Evolutionary conservation across 2,888 invertebrate genomes (phyloP).

Genomic region (Eristalinus aeneus): DNA sequence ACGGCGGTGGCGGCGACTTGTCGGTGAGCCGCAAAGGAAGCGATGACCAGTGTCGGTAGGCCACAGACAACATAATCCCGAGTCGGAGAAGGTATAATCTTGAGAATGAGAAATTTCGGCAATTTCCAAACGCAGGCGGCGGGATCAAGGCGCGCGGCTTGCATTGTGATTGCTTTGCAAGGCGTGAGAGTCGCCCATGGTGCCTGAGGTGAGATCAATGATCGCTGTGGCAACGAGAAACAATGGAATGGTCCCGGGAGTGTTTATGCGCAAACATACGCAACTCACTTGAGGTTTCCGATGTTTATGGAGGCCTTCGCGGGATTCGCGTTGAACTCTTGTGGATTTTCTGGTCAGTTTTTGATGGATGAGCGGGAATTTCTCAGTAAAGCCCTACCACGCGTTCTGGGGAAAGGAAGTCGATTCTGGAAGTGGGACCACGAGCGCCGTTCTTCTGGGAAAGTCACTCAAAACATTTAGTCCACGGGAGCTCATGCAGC

Average conservation of each 20-base stretch:
- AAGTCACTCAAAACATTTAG: too few species aligned
- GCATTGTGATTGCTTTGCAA: slow-evolving; percentile 37
- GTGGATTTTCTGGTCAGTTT: not conserved
- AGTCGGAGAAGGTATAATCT: slow-evolving; percentile 27
- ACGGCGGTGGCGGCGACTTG: not conserved
- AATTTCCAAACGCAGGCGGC: slow-evolving; percentile 27
- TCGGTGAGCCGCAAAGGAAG: slow-evolving; percentile 28
- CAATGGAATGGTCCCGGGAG: slow-evolving; percentile 15
- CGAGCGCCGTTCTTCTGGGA: too few species aligned
- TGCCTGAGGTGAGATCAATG: slow-evolving; percentile 47
- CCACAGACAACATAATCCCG: slow-evolving; percentile 49
- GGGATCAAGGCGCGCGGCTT: slow-evolving; percentile 37
- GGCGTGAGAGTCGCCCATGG: slow-evolving; percentile 48
- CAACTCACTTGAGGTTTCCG: slow-evolving; percentile 45
- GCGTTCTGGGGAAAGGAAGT: not conserved
- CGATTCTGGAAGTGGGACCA: too few species aligned
- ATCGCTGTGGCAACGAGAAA: slow-evolving; percentile 39
- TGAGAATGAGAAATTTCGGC: not conserved
- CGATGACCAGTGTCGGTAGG: slow-evolving; percentile 45
- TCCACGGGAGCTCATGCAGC: too few species aligned
- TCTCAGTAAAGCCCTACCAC: not conserved
- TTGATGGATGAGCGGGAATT: not conserved
- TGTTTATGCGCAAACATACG: slow-evolving; percentile 45
- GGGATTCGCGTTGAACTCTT: not conserved
- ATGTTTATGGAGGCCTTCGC: slow-evolving; percentile 7